Evolutionary conservation across 1,140 invertebrate genomes (phyloP), one percentile per base, ranked within the genome.

Genomic region (Aphelenchoides fujianensis): DNA sequence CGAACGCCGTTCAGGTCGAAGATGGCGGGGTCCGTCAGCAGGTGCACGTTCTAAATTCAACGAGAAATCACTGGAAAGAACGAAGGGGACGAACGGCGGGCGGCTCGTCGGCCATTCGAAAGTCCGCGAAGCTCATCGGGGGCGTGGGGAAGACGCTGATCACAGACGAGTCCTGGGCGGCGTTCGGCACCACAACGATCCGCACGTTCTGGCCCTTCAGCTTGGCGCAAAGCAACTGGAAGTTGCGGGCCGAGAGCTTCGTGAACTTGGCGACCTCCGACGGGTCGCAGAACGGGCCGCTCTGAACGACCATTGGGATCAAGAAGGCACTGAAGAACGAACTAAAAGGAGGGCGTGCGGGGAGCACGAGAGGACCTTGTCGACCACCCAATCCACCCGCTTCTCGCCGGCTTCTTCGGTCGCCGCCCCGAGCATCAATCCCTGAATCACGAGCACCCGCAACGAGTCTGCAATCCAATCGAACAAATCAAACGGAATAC

Each of bases 291-390:
- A 59, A 59, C 7, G 55, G 55, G 7, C 55, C 55, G 55, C 5
- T 7, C 55, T 59, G 55, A 19, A 59, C n/a, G n/a, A n/a, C n/a
- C n/a, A n/a, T n/a, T n/a, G n/a, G n/a, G n/a, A n/a, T n/a, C n/a
- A n/a, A n/a, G n/a, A n/a, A n/a, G n/a, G n/a, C n/a, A n/a, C n/a
- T n/a, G n/a, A 30, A 59, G n/a, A 59, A 59, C 19, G 27, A 59
- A 59, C 55, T 32, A 59, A 59, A 59, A 59, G 28, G 12, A 59
- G 34, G 23, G 55, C 55, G 19, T 59, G 55, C 28, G 55, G 27
- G 34, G 28, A 5, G 34, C 27, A 7, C 19, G 5, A 5, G 34
- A 59, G 5, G 23, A 19, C 55, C 55, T 59, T 59, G 28, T 59
- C 34, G 5, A 19, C 55, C 5, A 59, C 12, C 5, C 5, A 5